Evolutionary conservation across 2,113 vertebrate genomes (phyloP), one percentile per base, ranked within the genome.

Genomic region (Gasterosteus aculeatus): DNA sequence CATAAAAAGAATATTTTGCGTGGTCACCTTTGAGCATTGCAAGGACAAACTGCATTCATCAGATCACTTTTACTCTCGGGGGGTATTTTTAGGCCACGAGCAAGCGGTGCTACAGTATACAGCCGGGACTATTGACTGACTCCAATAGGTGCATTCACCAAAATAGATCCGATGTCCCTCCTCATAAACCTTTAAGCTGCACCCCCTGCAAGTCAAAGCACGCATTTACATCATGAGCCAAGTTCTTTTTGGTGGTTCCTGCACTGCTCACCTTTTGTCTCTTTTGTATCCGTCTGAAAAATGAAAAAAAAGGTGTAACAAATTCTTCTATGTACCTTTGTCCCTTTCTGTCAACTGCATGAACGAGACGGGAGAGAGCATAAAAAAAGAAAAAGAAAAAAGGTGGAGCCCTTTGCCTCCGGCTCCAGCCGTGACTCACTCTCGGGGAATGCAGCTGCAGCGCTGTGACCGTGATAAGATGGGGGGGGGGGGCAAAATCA

Each of bases 401-500:
- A 92, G 88, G 91, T 88, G 86, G 72, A 88, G 88, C 85, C 69
- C 72, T 72, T 29, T 38, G 85, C 82, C 88, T 86, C 67, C 41
- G 75, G 87, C 72, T 53, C 49, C 26, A 46, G 51, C 66, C 12
- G 65, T 94, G 92, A 93, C 88, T 93, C 89, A 93, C 77, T 83
- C 56, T 35, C 58, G 73, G 88, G 81, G 92, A 93, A 93, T 91
- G 91, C 78, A 81, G 85, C 83, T 82, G 78, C 85, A 81, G 80
- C 75, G 49, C 83, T 75, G 83, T 16, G 77, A 81, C 81, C 38
- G 64, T 51, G 92, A 93, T 93, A 93, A 94, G 90, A 88, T 64
- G 79, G 91, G 89, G 88, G 41, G 41, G 12, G 42, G 42, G 42
- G 14, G 4, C 10, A 41, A 41, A 19, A 85, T 87, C 80, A 83